Evolutionary conservation across 1,140 invertebrate genomes (phyloP).

Genomic region (Phenacoccus solenopsis): DNA sequence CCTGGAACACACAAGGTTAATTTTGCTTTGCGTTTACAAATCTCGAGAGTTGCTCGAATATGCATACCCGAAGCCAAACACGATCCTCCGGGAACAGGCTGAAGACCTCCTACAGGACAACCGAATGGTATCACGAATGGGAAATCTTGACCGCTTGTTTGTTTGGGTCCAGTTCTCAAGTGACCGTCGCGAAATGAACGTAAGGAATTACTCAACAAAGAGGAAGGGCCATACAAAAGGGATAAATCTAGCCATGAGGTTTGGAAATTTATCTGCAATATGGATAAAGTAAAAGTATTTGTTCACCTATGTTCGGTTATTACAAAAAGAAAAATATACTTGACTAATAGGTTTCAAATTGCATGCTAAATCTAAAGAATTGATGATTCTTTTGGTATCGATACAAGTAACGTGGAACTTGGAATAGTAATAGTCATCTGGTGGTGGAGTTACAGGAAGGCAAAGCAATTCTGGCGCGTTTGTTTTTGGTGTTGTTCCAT

Average conservation of each 20-base stretch:
- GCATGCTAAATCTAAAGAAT: background rate
- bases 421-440: background rate
- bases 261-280: conserved; percentile 4
- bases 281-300: background rate
- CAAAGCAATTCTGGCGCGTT: background rate
- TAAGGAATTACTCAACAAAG: background rate
- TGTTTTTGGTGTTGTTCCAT: background rate
- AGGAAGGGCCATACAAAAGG: background rate
- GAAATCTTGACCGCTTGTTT: background rate
- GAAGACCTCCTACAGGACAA: background rate
- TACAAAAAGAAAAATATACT: background rate
- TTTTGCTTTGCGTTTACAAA: too few species aligned
- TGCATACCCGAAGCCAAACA: background rate
- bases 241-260: background rate
- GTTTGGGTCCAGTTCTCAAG: background rate
- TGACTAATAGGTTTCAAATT: background rate
- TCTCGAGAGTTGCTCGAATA: too few species aligned
- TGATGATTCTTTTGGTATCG: background rate
- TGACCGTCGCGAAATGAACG: background rate
- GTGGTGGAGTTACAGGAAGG: background rate
- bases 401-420: background rate
- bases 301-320: background rate
- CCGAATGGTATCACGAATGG: background rate
- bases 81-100: background rate
- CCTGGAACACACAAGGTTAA: background rate